Evolutionary conservation across 2,888 invertebrate genomes (phyloP), one percentile per base, ranked within the genome.

Genomic region (Helleia helle): DNA sequence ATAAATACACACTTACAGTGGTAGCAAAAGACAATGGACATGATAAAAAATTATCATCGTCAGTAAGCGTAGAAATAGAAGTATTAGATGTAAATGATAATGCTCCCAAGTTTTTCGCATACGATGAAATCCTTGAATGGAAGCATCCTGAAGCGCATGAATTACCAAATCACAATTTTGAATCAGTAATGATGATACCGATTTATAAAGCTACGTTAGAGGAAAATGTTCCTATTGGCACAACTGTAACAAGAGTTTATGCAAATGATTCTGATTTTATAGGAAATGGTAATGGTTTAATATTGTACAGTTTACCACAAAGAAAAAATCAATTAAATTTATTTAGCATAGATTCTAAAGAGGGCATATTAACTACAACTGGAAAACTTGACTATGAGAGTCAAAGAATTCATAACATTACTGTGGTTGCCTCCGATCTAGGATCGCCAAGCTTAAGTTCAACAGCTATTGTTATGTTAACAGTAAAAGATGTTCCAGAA

Each of bases 211-310:
- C 93, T 0, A 89, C 89, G 7, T 76, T 94, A 11, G 87, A 90
- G 48, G 93, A 95, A 63, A 92, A 93, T 61, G 87, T 89, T 8
- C 89, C 91, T 2, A 86, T 92, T 0, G 94, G 95, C 6, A 90
- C 91, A 26, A 80, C 89, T 30, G 90, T 95, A 0, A 89, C 90
- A 0, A 89, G 89, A 68, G 89, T 95, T 1, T 90, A 88, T 46
- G 95, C 95, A 0, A 94, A 94, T 49, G 95, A 96, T 70, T 90
- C 92, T 8, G 95, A 96, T 65, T 93, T 93, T 52, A 74, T 89
- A 29, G 93, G 93, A 1, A 94, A 95, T 59, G 95, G 95, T n/a
- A 95, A 95, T 59, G 95, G 95, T 0, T 71, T 94, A 29, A 89
- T 95, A 2, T 72, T 95, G 0, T 95, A 92, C 51, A 92, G 92